Evolutionary conservation across 2,888 invertebrate species (phyloP).

Genomic region (Ectemnius continuus): DNA sequence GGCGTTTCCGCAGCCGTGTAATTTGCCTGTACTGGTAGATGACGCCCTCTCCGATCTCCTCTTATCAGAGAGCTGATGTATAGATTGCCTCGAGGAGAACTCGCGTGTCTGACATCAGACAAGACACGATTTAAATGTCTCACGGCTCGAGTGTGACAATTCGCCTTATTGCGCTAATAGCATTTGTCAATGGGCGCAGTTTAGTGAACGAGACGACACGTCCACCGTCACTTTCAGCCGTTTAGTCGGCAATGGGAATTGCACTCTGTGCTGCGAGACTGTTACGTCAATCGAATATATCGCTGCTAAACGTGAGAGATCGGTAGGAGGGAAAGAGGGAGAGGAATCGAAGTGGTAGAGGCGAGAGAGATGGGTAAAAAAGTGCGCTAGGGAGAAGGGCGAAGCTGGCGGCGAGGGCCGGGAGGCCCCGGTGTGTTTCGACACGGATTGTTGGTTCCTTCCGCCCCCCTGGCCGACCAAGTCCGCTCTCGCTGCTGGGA

Average conservation of each 20-base stretch:
- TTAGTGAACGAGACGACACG: background rate
- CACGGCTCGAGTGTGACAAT: background rate
- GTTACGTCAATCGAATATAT: background rate
- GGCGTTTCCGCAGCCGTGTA: slow-evolving; percentile 40
- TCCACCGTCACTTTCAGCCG: background rate
- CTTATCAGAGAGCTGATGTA: background rate
- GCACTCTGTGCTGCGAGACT: too few relatives aligned
- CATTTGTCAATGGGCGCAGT: background rate
- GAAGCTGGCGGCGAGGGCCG: slow-evolving; percentile 31
- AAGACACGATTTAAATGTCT: background rate
- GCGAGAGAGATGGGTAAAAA: slow-evolving; percentile 9
- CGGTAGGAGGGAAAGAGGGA: background rate
- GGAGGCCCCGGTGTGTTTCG: slow-evolving; percentile 47
- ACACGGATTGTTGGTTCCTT: slow-evolving; percentile 64
- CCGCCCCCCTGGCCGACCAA: slow-evolving; percentile 61
- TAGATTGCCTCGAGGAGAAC: background rate
- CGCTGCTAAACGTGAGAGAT: background rate
- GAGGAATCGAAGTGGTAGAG: background rate
- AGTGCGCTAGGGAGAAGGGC: slow-evolving; percentile 32
- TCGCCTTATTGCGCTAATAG: background rate
- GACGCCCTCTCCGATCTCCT: background rate
- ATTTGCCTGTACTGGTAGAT: slow-evolving; percentile 34
- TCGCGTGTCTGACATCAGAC: background rate
- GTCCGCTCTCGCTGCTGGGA: slow-evolving; percentile 53
- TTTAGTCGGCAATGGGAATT: background rate